phyloP scores from a whole-genome alignment of 2,113 vertebrate genomes.

The Alouatta palliata region DNA sequence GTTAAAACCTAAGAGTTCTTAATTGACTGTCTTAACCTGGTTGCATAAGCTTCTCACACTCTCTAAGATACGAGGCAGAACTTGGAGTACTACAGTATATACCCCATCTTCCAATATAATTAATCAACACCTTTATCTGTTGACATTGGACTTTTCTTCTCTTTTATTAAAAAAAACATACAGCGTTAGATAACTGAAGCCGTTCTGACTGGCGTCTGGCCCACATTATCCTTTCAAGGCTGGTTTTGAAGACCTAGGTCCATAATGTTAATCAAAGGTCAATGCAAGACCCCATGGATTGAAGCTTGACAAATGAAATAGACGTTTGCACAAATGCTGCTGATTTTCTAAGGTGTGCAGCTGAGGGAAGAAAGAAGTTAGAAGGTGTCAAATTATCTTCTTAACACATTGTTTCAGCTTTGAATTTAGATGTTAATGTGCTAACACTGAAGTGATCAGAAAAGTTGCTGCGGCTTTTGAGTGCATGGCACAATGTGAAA shows the following conservation, averaged over 20 bases:
- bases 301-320: conserved; percentile 49
- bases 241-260: neutral
- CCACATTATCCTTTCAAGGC: neutral
- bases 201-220: neutral
- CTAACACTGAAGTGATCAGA: conserved; percentile 29
- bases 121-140: neutral
- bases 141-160: neutral
- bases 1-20: neutral
- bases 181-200: neutral
- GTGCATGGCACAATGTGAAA: conserved; percentile 5
- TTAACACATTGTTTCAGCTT: conserved; percentile 65
- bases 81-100: neutral
- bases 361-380: neutral
- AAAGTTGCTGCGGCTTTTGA: conserved; percentile 47
- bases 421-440: conserved; percentile 54
- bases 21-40: neutral
- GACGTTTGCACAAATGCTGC: conserved; percentile 60
- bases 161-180: neutral
- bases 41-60: neutral
- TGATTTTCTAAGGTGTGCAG: conserved; percentile 51
- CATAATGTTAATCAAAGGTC: conserved; percentile 52
- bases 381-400: conserved; percentile 61
- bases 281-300: neutral
- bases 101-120: neutral
- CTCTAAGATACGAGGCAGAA: neutral